Evolutionary conservation across 2,797 vertebrate genomes (phyloP).

Genomic region (Danio tinwini): DNA sequence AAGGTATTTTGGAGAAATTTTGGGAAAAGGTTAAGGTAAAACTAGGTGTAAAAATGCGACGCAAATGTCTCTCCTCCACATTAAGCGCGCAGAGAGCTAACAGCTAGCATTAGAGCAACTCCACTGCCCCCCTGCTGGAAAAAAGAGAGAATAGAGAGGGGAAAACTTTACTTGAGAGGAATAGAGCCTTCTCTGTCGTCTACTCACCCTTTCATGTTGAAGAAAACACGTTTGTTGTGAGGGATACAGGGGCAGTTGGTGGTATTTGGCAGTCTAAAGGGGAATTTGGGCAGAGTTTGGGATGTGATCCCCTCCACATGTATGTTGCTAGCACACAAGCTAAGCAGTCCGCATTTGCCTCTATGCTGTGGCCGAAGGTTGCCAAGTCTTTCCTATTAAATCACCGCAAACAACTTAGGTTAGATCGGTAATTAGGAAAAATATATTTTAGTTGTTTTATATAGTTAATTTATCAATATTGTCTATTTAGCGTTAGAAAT

Average conservation of each 20-base stretch:
- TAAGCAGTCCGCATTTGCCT: slow-evolving; percentile 74
- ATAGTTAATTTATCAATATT: not conserved
- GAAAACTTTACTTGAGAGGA: slow-evolving; percentile 77
- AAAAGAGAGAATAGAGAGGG: slow-evolving; percentile 72
- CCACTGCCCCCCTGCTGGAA: slow-evolving; percentile 70
- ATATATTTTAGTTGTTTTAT: not conserved
- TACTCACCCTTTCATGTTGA: slow-evolving; percentile 88
- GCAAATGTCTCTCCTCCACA: slow-evolving; percentile 23
- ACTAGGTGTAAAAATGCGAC: slow-evolving; percentile 32
- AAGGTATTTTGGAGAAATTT: not conserved
- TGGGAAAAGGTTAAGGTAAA: not conserved
- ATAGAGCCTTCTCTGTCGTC: slow-evolving; percentile 65
- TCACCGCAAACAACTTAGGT: not conserved
- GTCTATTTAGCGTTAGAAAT: too few relatives aligned
- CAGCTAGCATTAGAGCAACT: slow-evolving; percentile 71
- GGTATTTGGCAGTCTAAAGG: slow-evolving; percentile 63
- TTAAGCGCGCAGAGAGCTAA: slow-evolving; percentile 64
- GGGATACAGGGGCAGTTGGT: slow-evolving; percentile 63
- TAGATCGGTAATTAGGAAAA: not conserved
- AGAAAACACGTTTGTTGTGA: slow-evolving; percentile 71
- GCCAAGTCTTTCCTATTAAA: slow-evolving; percentile 31
- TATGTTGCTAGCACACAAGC: slow-evolving; percentile 78
- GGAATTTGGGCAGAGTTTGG: slow-evolving; percentile 74
- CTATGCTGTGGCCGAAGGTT: slow-evolving; percentile 61
- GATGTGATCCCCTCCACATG: slow-evolving; percentile 85